A percentile compares a stretch with the other conserved stretches of the same genome.
Conservation (phyloP, 2,113 vertebrate species). For the Peromyscus californicus region DNA sequence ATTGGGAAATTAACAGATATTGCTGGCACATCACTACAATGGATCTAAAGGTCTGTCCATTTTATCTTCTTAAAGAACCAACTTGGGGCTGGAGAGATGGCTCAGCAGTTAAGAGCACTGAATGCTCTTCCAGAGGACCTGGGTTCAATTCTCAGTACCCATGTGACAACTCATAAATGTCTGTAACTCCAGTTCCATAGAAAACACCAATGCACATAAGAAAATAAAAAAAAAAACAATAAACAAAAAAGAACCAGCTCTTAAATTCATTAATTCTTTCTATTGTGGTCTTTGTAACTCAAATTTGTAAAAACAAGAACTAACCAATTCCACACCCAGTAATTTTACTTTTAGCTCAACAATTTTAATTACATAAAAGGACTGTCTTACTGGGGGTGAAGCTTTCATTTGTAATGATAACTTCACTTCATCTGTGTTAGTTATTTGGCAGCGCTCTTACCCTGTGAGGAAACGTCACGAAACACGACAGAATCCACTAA, state of each 20-base stretch:
- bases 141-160: too few species aligned
- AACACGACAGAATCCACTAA: too few species aligned
- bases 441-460: too few species aligned
- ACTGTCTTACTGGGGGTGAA: not conserved
- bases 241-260: not conserved
- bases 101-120: too few species aligned
- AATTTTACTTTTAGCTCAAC: not conserved
- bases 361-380: not conserved
- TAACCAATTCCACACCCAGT: not conserved
- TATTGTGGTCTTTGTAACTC: not conserved
- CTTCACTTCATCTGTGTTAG: not conserved
- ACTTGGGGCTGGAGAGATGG: not conserved
- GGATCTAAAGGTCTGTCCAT: not conserved
- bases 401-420: not conserved
- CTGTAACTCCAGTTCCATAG: too few species aligned
- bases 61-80: not conserved
- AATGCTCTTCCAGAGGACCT: too few species aligned
- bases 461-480: too few species aligned
- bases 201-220: too few species aligned
- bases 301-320: not conserved
- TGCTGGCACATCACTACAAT: not conserved
- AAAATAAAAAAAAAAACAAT: too few species aligned
- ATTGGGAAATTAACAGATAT: not conserved
- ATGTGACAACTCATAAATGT: too few species aligned
- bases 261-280: not conserved